These are phyloP conservation scores for Coptodon rendalli DNA, from an alignment of 2,113 vertebrate species.

Conservation along the genomic window DNA sequence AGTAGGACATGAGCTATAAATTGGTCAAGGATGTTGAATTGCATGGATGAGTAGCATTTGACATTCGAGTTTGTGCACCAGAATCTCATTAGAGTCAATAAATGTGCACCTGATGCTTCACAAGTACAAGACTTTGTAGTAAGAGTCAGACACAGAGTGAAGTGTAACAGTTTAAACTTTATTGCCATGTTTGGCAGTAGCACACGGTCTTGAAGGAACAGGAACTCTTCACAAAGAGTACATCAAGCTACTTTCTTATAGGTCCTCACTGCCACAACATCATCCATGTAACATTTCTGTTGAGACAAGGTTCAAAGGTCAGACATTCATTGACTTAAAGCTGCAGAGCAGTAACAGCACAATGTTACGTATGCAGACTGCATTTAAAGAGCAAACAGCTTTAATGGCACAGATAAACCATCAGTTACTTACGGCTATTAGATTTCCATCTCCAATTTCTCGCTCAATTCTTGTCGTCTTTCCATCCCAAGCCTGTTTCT, in stretches of 20 bases:
- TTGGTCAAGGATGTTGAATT: neutral
- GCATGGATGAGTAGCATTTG: neutral
- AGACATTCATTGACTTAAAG: neutral
- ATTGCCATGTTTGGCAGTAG: conserved; percentile 18
- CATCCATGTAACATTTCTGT: conserved; percentile 85
- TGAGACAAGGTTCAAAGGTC: neutral
- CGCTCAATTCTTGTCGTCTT: conserved; percentile 50
- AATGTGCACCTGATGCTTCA: neutral
- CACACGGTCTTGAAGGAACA: neutral
- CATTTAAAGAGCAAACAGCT: neutral
- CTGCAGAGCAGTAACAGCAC: neutral
- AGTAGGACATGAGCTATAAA: neutral
- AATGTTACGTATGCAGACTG: neutral
- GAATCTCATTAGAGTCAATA: neutral
- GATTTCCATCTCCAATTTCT: conserved; percentile 52
- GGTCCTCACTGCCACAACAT: conserved; percentile 72
- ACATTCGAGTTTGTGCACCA: neutral
- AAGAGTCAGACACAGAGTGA: neutral
- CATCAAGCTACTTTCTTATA: conserved; percentile 76
- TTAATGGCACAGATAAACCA: neutral
- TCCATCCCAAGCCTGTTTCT: conserved; percentile 60
- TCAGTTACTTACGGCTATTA: conserved; percentile 51
- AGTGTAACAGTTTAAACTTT: conserved; percentile 26
- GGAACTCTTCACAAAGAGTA: neutral
- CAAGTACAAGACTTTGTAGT: neutral